Evolutionary conservation across 1,140 invertebrate species (phyloP).

Genomic region (Agrilus planipennis): DNA sequence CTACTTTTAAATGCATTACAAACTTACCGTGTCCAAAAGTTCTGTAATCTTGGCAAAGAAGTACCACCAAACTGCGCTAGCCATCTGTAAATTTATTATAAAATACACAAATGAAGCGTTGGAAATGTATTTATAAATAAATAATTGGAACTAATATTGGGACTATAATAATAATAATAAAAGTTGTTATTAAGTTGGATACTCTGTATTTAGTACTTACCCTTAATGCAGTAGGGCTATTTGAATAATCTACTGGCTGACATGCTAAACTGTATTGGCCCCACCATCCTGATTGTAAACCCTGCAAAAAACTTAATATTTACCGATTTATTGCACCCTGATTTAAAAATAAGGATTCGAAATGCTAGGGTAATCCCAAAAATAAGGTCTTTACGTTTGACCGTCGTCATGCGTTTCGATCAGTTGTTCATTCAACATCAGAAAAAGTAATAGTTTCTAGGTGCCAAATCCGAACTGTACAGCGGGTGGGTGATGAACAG

Average conservation of each 20-base stretch:
- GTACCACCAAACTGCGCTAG: constrained; percentile 78
- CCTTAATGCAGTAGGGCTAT: constrained; percentile 60
- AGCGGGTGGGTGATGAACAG: no score
- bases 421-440: neutral
- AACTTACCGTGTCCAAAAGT: constrained; percentile 64
- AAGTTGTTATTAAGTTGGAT: neutral
- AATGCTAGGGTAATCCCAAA: no score
- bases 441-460: neutral
- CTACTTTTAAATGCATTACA: constrained; percentile 1
- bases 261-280: constrained; percentile 72
- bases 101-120: neutral
- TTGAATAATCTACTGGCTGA: constrained; percentile 79
- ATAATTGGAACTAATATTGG: no score
- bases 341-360: no score
- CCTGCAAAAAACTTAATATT: constrained; percentile 9
- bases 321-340: no score
- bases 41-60: constrained; percentile 87
- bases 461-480: no score
- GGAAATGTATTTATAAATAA: neutral
- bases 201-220: constrained; percentile 42
- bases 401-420: no score
- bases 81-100: constrained; percentile 59
- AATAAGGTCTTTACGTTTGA: no score
- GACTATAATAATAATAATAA: no score
- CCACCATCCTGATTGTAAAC: constrained; percentile 38